Evolutionary conservation across 2,888 invertebrate genomes (phyloP).

Genomic region (Hecatera dysodea): DNA sequence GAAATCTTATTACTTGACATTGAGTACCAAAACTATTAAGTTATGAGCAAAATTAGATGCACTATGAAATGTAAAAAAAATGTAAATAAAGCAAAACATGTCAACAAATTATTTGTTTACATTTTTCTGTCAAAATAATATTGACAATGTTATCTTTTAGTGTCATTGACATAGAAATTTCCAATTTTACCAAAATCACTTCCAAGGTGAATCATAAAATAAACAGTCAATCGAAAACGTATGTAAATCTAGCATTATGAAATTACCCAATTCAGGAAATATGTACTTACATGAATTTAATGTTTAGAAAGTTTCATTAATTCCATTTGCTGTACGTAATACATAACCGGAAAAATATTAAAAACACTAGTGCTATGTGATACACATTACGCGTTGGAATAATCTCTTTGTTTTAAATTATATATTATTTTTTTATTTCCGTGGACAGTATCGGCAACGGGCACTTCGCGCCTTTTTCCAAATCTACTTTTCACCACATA

Average conservation of each 20-base stretch:
- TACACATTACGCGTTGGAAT: conserved; percentile 60
- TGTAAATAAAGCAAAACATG: conserved; percentile 31
- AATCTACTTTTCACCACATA: conserved; percentile 72
- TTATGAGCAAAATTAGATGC: neutral
- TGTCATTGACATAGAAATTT: conserved; percentile 25
- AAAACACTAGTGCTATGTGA: conserved; percentile 57
- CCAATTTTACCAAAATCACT: neutral
- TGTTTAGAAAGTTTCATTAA: conserved; percentile 75
- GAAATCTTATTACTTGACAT: neutral
- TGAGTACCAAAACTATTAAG: neutral
- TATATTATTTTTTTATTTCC: conserved; percentile 72
- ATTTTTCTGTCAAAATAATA: conserved; percentile 63
- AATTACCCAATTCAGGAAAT: conserved; percentile 54
- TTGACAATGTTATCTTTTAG: conserved; percentile 31
- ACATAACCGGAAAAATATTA: conserved; percentile 65
- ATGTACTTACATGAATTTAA: conserved; percentile 85
- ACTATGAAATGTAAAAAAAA: neutral
- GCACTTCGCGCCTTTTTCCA: conserved; percentile 88
- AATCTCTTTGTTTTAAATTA: conserved; percentile 74
- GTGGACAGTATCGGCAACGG: conserved; percentile 71
- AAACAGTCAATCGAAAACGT: conserved; percentile 2
- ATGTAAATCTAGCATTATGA: conserved; percentile 22
- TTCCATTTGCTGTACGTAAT: conserved; percentile 70
- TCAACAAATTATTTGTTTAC: conserved; percentile 63
- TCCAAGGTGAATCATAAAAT: neutral